Conservation (phyloP, 2,113 vertebrate genomes). For the Morone saxatilis region DNA sequence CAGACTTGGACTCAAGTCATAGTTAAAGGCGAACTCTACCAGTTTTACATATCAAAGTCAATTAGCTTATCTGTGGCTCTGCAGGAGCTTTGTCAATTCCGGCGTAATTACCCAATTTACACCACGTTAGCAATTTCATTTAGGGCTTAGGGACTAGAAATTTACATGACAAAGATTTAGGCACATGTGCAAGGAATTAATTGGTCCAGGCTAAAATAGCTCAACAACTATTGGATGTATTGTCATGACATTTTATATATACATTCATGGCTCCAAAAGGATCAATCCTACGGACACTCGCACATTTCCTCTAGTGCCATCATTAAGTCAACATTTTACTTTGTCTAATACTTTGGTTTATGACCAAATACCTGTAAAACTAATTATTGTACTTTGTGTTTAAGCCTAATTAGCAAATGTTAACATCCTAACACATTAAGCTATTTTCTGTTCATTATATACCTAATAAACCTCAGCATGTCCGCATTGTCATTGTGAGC, state of each 20-base stretch:
- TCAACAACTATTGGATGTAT: not conserved
- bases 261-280: not conserved
- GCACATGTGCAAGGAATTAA: no score
- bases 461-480: not conserved
- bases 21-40: conserved; percentile 14
- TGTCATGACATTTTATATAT: not conserved
- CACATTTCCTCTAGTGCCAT: not conserved
- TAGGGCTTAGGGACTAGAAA: not conserved
- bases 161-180: conserved; percentile 2
- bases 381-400: not conserved
- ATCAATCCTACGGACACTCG: not conserved
- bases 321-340: not conserved
- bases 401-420: not conserved
- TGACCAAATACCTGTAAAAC: no score
- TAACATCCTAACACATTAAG: not conserved
- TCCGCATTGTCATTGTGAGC: not conserved
- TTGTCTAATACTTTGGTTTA: no score
- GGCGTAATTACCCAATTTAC: no score
- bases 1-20: conserved; percentile 3
- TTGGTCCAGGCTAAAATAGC: not conserved
- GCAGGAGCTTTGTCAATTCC: not conserved
- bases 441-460: not conserved
- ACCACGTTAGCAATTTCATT: not conserved
- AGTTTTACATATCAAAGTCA: conserved; percentile 13
- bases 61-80: not conserved